phyloP scores from a whole-genome alignment of 2,888 invertebrate genomes.

The Julus scanicus region DNA sequence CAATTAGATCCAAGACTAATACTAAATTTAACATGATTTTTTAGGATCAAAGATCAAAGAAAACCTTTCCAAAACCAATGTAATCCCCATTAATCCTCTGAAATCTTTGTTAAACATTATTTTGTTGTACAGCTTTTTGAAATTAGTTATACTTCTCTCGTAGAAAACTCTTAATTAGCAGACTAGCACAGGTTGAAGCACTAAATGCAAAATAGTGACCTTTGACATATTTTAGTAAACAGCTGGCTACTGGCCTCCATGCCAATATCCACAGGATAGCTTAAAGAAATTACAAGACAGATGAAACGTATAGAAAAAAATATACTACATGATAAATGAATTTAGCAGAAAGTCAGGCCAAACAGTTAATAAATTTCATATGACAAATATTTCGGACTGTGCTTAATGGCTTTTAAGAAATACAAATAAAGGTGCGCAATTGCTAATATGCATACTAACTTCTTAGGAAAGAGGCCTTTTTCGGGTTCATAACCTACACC shows the following conservation, averaged over 20 bases:
- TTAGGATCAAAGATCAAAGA: background rate
- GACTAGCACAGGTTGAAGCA: background rate
- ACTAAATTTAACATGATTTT: background rate
- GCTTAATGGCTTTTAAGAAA: background rate
- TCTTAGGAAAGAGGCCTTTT: background rate
- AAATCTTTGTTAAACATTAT: background rate
- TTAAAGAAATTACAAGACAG: background rate
- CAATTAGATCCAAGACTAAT: background rate
- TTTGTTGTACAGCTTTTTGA: background rate
- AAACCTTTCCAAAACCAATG: background rate
- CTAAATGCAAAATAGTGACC: background rate
- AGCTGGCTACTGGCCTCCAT: background rate
- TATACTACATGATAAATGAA: background rate
- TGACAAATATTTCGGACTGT: background rate
- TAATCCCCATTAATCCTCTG: background rate
- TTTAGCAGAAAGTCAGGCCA: background rate
- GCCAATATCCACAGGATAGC: background rate
- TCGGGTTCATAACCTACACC: background rate
- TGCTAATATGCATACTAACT: background rate
- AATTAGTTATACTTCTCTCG: background rate
- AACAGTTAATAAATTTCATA: background rate
- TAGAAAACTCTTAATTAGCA: background rate
- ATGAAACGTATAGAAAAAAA: background rate
- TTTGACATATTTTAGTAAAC: background rate
- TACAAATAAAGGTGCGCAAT: background rate